These are phyloP conservation scores for Pomatostomus ruficeps DNA, from an alignment of 2,113 vertebrate genomes.

Conservation along the genomic window DNA sequence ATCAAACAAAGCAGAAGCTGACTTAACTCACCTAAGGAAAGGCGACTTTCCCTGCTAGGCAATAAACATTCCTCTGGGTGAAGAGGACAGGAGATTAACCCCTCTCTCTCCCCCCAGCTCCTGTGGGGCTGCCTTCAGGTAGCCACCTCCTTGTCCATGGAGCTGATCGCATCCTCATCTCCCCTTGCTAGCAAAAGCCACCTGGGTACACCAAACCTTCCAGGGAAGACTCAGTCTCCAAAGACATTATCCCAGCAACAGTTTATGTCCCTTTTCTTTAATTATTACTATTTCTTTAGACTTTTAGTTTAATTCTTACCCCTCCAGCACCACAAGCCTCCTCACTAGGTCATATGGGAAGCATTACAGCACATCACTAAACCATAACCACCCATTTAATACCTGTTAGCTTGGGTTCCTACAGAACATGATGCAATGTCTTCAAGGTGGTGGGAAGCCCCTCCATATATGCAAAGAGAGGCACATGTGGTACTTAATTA, in stretches of 20 bases:
- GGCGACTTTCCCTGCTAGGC: constrained; percentile 68
- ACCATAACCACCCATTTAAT: background rate
- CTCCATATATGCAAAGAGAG: background rate
- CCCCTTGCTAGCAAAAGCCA: background rate
- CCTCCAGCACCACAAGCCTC: background rate
- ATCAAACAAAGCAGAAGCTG: constrained; percentile 79
- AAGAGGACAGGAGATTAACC: constrained; percentile 70
- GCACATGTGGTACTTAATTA: background rate
- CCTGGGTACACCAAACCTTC: background rate
- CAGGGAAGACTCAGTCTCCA: background rate
- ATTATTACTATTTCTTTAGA: background rate
- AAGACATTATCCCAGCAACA: background rate
- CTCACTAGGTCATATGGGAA: background rate
- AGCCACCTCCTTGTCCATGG: background rate
- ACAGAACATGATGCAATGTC: background rate
- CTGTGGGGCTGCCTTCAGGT: background rate
- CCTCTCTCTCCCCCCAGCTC: constrained; percentile 28
- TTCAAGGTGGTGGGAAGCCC: constrained; percentile 5
- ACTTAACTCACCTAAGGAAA: constrained; percentile 80
- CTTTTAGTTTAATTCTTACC: background rate
- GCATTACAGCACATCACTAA: background rate
- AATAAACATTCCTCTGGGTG: constrained; percentile 76
- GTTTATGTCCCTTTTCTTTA: background rate
- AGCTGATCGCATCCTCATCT: background rate
- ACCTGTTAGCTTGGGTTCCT: constrained; percentile 4